Conservation (phyloP, 2,888 invertebrate species). For the Morpho deidamia region DNA sequence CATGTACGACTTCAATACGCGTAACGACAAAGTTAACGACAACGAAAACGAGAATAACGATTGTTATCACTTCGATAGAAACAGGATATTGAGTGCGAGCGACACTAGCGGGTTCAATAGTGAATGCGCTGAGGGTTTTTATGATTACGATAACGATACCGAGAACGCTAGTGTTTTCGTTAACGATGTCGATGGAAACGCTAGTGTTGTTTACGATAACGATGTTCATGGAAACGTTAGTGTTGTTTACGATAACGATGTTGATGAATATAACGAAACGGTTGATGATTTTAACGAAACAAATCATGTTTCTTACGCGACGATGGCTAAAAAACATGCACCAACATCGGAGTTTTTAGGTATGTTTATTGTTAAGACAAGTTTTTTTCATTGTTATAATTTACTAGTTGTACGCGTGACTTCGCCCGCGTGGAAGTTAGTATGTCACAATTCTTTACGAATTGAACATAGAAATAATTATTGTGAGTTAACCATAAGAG, state of each 20-base stretch:
- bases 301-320: constrained; percentile 32
- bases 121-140: constrained; percentile 9
- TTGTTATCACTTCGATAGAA: constrained; percentile 20
- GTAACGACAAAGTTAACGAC: background rate
- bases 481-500: too few species aligned
- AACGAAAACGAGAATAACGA: constrained; percentile 9
- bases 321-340: constrained; percentile 30
- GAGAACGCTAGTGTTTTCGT: background rate
- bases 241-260: background rate
- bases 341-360: constrained; percentile 19
- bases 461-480: too few species aligned
- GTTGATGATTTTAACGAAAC: background rate
- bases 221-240: background rate
- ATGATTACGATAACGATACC: background rate
- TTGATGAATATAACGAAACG: constrained; percentile 7
- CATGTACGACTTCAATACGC: constrained; percentile 13
- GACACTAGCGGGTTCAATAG: background rate
- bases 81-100: background rate
- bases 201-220: background rate
- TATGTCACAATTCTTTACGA: too few species aligned
- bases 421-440: too few species aligned
- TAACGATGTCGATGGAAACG: background rate
- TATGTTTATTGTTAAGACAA: constrained; percentile 1
- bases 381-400: too few species aligned
- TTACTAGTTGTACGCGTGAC: too few species aligned